Base-by-base conservation (phyloP, 2,888 invertebrate species). In the Arrhopalites spinosus region DNA sequence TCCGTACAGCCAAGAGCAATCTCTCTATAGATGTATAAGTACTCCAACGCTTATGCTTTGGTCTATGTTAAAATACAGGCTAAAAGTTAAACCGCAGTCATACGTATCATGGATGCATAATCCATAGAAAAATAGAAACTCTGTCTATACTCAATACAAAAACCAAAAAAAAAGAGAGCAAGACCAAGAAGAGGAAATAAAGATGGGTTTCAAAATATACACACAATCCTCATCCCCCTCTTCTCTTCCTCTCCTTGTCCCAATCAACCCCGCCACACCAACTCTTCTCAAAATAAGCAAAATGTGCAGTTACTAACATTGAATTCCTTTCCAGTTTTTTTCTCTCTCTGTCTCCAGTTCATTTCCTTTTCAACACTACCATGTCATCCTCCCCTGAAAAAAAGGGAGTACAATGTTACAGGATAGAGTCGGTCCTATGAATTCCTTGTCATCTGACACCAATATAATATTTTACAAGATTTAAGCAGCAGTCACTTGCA, bases 391-490 rank as follows among this genome's bases (percentile, higher is more conserved):
- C 3, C 47, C 13, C 36, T 20, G n/a, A 64, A 36, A 43, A n/a
- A 64, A n/a, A 64, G 64, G 15, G n/a, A 36, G 36, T 20, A 7
- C 3, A 20, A 29, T 17, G 43, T 3, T 5, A 1, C 8, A 64
- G 11, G 13, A 15, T 25, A 36, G 53, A 20, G 2, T 25, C 36
- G 5, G 45, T 43, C 7, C 45, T 63, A 71, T 23, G 70, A 59
- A 53, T 71, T 59, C 59, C 20, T 36, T 43, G 71, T 61, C 61
- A 72, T 45, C 61, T 45, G 71, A 72, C 45, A 43, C 71, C 61
- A 25, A 61, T 61, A 72, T 72, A 36, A 45, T 61, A 72, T 30
- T 36, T 70, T 53, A n/a, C 45, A 13, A 53, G 8, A 25, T 59
- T 59, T 25, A 59, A 50, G n/a, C 30, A 66, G 43, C n/a, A 68